These are phyloP conservation scores for Adelognathus sp. DNA, from an alignment of 2,888 invertebrate genomes.

Conservation along the genomic window DNA sequence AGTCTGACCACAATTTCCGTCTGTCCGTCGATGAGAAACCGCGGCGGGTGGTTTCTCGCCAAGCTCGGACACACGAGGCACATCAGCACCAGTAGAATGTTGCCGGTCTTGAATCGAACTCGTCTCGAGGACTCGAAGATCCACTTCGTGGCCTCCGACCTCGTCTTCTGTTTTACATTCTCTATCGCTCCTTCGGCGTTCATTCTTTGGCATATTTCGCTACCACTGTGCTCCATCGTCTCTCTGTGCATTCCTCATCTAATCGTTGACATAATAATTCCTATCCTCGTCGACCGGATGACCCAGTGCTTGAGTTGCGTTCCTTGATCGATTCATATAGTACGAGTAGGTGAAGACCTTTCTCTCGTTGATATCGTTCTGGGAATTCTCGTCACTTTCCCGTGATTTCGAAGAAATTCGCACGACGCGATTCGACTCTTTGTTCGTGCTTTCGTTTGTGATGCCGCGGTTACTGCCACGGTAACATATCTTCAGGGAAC, in stretches of 20 bases:
- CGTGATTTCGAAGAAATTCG: constrained; percentile 2
- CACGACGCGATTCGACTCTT: constrained; percentile 17
- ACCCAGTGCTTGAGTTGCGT: constrained; percentile 24
- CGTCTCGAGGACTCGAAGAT: constrained; percentile 61
- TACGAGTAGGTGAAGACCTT: neutral
- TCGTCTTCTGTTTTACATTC: constrained; percentile 48
- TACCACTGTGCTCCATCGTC: constrained; percentile 16
- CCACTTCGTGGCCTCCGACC: constrained; percentile 39
- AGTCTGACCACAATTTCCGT: constrained; percentile 95
- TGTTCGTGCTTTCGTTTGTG: constrained; percentile 34
- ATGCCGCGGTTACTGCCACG: neutral
- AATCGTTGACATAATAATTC: constrained; percentile 65
- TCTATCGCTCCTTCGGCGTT: constrained; percentile 63
- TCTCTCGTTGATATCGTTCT: too few species aligned
- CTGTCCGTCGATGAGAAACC: constrained; percentile 93
- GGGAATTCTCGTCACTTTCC: constrained; percentile 35
- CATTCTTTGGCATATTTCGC: constrained; percentile 13
- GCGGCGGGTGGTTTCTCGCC: constrained; percentile 90
- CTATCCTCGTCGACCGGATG: constrained; percentile 51
- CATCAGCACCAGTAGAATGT: constrained; percentile 62
- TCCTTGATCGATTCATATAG: constrained; percentile 38
- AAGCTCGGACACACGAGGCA: constrained; percentile 67
- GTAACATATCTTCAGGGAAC: constrained; percentile 1
- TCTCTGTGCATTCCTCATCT: constrained; percentile 37
- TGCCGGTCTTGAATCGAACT: constrained; percentile 62